These are phyloP conservation scores for Falco berigora DNA, from an alignment of 2,797 vertebrate species.

Conservation along the genomic window DNA sequence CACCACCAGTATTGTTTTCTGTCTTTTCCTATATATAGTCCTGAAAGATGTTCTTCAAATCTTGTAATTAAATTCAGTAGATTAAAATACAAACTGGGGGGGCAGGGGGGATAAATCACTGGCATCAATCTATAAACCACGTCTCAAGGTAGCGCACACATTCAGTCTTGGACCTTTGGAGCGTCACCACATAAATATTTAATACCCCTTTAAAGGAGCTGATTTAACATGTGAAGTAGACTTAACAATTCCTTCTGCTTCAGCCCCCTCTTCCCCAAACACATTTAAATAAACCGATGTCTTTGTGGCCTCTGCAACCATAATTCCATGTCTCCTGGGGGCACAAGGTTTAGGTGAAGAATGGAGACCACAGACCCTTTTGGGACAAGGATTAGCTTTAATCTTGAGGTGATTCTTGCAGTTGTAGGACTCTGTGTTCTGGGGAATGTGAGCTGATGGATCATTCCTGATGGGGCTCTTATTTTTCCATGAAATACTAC, in stretches of 20 bases:
- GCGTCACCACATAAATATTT: constrained; percentile 54
- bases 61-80: constrained; percentile 15
- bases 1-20: not conserved
- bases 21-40: not conserved
- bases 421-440: constrained; percentile 56
- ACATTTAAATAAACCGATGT: constrained; percentile 67
- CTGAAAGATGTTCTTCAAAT: not conserved
- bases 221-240: constrained; percentile 27
- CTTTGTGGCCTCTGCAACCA: constrained; percentile 54
- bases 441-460: constrained; percentile 51
- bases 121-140: constrained; percentile 7
- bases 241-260: constrained; percentile 40
- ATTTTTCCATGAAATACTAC: constrained; percentile 62
- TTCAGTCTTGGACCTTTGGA: constrained; percentile 9
- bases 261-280: constrained; percentile 61
- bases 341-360: constrained; percentile 63
- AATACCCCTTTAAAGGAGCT: constrained; percentile 48
- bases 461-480: constrained; percentile 58
- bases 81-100: not conserved
- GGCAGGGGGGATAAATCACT: not conserved
- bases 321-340: constrained; percentile 46
- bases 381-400: constrained; percentile 80
- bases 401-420: constrained; percentile 79
- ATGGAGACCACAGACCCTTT: constrained; percentile 65
- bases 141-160: not conserved